Percentiles rank a stretch among this genome's conserved stretches.
These are phyloP conservation scores for Mesitornis unicolor DNA, from an alignment of 2,113 vertebrate species.

Conservation along the genomic window DNA sequence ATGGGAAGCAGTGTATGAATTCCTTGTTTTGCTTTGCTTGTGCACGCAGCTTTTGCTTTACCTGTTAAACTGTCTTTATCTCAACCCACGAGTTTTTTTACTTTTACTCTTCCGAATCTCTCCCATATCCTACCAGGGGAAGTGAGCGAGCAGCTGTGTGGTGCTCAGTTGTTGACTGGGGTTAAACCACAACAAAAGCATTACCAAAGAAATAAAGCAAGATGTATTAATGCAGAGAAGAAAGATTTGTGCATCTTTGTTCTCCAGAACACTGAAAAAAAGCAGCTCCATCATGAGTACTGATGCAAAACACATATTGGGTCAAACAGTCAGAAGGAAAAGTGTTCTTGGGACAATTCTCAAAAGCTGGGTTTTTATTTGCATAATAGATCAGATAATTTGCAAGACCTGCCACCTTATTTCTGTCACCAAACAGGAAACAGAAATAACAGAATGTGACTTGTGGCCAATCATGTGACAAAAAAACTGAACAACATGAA, in stretches of 20 bases:
- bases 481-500: neutral
- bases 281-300: neutral
- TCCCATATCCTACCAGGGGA: too few relatives aligned
- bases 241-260: neutral
- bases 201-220: neutral
- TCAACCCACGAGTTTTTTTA: too few relatives aligned
- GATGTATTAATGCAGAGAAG: accelerated
- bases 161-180: too few relatives aligned
- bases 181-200: too few relatives aligned
- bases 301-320: accelerated
- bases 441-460: conserved; percentile 12
- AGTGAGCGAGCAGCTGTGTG: too few relatives aligned
- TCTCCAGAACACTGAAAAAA: neutral
- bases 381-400: neutral
- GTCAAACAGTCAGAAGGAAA: neutral
- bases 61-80: too few relatives aligned
- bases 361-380: neutral
- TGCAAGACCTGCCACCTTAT: neutral
- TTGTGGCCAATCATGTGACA: neutral
- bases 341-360: neutral
- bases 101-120: too few relatives aligned
- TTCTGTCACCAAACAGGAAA: conserved; percentile 26
- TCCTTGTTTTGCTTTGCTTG: too few relatives aligned
- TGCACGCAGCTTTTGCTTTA: too few relatives aligned
- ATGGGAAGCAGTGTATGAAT: too few relatives aligned